These are phyloP conservation scores for Gnathonemus longibarbis DNA, from an alignment of 2,113 vertebrate genomes.

Conservation along the genomic window DNA sequence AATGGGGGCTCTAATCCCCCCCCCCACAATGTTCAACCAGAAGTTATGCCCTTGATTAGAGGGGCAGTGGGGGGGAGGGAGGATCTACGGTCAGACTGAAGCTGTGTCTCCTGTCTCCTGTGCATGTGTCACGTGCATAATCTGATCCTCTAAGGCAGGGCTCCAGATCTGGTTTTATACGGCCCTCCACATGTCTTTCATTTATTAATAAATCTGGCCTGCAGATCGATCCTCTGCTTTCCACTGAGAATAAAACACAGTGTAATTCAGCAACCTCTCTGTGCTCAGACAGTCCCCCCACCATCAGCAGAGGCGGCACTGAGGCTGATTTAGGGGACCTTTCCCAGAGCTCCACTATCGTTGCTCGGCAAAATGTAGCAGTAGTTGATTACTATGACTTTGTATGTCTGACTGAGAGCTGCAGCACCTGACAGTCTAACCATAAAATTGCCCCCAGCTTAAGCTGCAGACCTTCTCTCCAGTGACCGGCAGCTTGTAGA, in stretches of 20 bases:
- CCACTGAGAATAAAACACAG: not conserved
- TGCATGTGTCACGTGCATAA: not conserved
- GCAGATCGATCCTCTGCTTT: not conserved
- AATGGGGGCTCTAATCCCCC: too few species aligned
- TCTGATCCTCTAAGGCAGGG: not conserved
- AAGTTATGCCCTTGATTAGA: not conserved
- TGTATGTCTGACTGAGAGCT: not conserved
- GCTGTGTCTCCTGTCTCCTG: not conserved
- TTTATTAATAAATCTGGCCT: not conserved
- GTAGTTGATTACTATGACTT: not conserved
- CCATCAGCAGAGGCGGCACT: not conserved
- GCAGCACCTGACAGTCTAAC: not conserved
- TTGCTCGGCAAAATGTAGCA: not conserved
- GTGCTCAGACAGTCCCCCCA: not conserved
- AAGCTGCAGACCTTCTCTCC: not conserved
- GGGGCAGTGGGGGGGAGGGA: not conserved
- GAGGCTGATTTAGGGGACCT: not conserved
- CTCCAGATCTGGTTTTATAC: not conserved
- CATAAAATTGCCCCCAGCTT: not conserved
- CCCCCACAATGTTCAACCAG: too few species aligned
- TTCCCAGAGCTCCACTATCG: not conserved
- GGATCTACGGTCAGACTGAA: not conserved
- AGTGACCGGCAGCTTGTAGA: not conserved
- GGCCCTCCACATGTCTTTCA: not conserved
- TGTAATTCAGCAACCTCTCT: not conserved